phyloP scores from a whole-genome alignment of 2,888 invertebrate species.

The Plusia festucae region DNA sequence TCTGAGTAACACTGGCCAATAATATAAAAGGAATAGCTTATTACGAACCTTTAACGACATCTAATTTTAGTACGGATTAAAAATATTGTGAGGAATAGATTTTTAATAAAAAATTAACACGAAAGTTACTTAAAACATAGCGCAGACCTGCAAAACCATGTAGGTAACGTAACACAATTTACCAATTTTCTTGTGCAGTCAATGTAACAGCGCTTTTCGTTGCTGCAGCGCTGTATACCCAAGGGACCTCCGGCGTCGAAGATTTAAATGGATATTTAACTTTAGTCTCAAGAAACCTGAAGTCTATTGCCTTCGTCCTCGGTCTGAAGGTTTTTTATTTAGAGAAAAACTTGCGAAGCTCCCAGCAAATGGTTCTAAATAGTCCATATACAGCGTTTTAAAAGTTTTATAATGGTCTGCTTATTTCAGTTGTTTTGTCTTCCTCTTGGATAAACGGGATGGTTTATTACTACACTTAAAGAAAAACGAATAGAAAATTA shows the following conservation, averaged over 20 bases:
- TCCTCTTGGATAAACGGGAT: constrained; percentile 22
- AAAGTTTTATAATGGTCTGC: constrained; percentile 59
- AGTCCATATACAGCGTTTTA: constrained; percentile 70
- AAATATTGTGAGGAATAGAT: neutral
- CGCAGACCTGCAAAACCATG: constrained; percentile 22
- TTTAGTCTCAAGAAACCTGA: constrained; percentile 86
- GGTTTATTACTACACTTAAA: constrained; percentile 25
- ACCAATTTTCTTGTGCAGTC: constrained; percentile 63
- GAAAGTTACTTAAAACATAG: neutral
- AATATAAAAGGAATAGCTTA: too few relatives aligned
- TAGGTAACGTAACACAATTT: constrained; percentile 39
- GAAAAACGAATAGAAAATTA: neutral
- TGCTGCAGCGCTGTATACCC: constrained; percentile 82
- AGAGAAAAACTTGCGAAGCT: constrained; percentile 79
- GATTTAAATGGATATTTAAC: constrained; percentile 89
- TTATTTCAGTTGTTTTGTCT: constrained; percentile 58
- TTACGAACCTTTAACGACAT: too few relatives aligned
- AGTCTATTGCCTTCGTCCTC: constrained; percentile 84
- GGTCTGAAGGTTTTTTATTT: constrained; percentile 70
- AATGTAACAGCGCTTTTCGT: constrained; percentile 63
- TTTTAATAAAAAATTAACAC: neutral
- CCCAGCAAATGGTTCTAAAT: constrained; percentile 85
- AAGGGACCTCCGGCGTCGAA: constrained; percentile 75
- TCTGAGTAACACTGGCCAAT: too few relatives aligned
- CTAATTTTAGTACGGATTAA: too few relatives aligned